Base-by-base conservation (phyloP, 2,113 vertebrate species). In the Cyprinodon brontotheroides region DNA sequence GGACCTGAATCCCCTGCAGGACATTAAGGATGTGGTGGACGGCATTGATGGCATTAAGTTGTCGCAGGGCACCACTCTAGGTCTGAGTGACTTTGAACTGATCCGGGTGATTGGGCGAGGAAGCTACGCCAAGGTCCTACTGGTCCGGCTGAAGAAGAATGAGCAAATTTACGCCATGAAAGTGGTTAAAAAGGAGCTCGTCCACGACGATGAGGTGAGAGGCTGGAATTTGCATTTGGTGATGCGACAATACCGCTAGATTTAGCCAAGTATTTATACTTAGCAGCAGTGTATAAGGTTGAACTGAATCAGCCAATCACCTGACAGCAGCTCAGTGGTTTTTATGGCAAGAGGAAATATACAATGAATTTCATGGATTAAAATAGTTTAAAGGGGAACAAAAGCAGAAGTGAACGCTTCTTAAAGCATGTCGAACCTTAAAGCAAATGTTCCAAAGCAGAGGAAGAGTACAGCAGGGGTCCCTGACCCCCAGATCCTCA, bases 181-280 rank as follows among this genome's bases (percentile, higher is more conserved):
- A 90, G 98, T 99, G 78, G 97, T 99, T 86, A 99, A 99, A 90
- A 99, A 99, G 91, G 98, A 99, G 84, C 92, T 99, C 86, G 98
- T 99, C 63, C 97, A 99, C 0, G 98, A 99, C 0, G 98, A 99
- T 0, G 97, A 99, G 96, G 97, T 97, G 89, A 92, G 94, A 63
- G 20, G 14, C 17, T 10, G 12, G 1, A 57, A 2, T 20, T 0
- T 50, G 17, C 2, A 20, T 53, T 53, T 53, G 17, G 8, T 57
- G 48, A 6, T 12, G 17, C 17, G 15, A 50, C 15, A 50, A 20
- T 50, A 13, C 48, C 5, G 17, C 48, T 29, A 29, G 29, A 29
- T 29, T 29, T 29, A 29, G 29, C 29, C 15, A 14, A 50, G 4
- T 8, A 53, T 53, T 7, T 8, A 53, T 17, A 53, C 2, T 20